Percentiles rank a stretch among this genome's conserved stretches.
These are phyloP conservation scores for Sinocyclocheilus grahami DNA, from an alignment of 2,113 vertebrate genomes.

Conservation along the genomic window DNA sequence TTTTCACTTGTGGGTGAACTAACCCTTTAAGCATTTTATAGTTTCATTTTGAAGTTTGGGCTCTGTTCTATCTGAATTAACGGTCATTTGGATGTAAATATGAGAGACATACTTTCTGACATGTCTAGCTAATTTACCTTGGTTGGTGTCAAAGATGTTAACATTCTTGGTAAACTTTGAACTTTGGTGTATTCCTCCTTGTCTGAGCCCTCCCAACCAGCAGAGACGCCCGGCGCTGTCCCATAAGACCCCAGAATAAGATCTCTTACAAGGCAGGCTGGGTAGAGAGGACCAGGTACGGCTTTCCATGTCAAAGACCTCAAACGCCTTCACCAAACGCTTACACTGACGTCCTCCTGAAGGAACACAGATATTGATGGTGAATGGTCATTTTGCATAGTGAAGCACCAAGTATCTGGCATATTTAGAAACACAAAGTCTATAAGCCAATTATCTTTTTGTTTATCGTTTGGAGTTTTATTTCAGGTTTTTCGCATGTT, in stretches of 20 bases:
- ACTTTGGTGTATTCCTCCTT: constrained; percentile 88
- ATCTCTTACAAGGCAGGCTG: constrained; percentile 88
- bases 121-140: constrained; percentile 75
- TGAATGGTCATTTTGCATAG: neutral
- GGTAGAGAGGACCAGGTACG: constrained; percentile 89
- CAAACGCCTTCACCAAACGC: constrained; percentile 87
- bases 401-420: neutral
- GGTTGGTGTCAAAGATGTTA: constrained; percentile 90
- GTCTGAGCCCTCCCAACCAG: constrained; percentile 90
- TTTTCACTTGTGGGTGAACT: no score
- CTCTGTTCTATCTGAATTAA: neutral
- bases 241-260: constrained; percentile 89
- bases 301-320: constrained; percentile 89
- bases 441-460: neutral
- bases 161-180: constrained; percentile 96
- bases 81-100: neutral
- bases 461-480: neutral
- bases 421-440: neutral
- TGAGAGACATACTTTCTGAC: neutral
- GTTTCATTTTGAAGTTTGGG: neutral
- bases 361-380: constrained; percentile 11
- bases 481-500: neutral
- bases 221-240: constrained; percentile 80
- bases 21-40: neutral
- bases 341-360: constrained; percentile 94